Evolutionary conservation across 2,797 vertebrate genomes (phyloP), one percentile per base, ranked within the genome.

Genomic region (Xyrichtys novacula): DNA sequence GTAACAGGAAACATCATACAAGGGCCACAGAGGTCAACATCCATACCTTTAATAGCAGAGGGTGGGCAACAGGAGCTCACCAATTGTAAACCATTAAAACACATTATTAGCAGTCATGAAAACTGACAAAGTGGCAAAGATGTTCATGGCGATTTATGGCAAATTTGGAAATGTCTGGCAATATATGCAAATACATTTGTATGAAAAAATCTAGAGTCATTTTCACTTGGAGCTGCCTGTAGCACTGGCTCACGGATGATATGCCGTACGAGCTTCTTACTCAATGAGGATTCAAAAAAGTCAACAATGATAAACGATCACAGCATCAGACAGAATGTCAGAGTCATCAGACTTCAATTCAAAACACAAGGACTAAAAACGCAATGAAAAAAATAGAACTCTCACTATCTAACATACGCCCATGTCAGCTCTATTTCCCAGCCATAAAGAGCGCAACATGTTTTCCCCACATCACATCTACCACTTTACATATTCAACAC

Each of bases 21-120:
- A 80, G 84, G 80, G 88, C 80, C 89, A 91, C 89, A 89, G 88
- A 90, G 88, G 89, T 91, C 89, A 88, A 91, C 91, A 92, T 88
- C 92, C 91, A 90, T 91, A 90, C 91, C 66, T 76, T 89, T 88
- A 89, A 89, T 78, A 91, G 90, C 89, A 89, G 85, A 88, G 88
- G 87, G 87, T 77, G 78, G 87, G 88, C 85, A 47, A 83, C 73
- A 72, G 86, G 84, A 80, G 82, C 84, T 92, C 84, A 85, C 84
- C 87, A 67, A 73, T 84, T 90, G 90, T 92, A 92, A 93, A 93
- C 90, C 80, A 87, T 82, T 87, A 25, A 88, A 90, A 91, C 87
- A 91, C 83, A 77, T 90, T 56, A 81, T 78, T 85, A 89, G 87
- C 89, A 72, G 81, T 84, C 79, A 69, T 88, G 70, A 83, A 25